Base-by-base conservation (phyloP, 35 echinoderm and acorn worm species). In the Heliocidaris tuberculata region DNA sequence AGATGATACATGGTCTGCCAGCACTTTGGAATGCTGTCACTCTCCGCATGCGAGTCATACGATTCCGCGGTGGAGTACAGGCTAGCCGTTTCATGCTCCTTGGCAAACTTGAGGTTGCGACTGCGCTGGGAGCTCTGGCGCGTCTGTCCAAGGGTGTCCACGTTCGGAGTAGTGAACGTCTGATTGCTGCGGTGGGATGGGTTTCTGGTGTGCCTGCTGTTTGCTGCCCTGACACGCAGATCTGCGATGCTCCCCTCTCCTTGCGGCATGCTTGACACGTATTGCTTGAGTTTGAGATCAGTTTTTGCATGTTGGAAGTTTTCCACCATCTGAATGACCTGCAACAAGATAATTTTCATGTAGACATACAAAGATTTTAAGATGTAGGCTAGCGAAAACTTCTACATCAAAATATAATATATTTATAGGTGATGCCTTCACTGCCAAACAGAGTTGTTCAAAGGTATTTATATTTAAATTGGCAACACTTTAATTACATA, bases 1-100 rank as follows among this genome's bases (percentile, higher is more conserved):
- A 99, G 88, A 93, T 99, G 98, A 91, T 97, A 99, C 98, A 99
- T 99, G 49, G 98, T 99, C 95, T 99, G 98, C 98, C 98, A 99
- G 88, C 98, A 99, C 49, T 96, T 88, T 65, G 98, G 97, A 11
- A 97, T 93, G 30, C 56, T 95, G 49, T 99, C 98, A 48, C 97
- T 97, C 10, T 96, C 96, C 13, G 90, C 94, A 10, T 89, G 86
- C 7, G 96, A 96, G 60, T 94, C 88, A 16, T 86, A 92, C 16
- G 86, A 93, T 27, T 85, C 78, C 0, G 91, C 91, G 0, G 29
- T 30, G 4, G 91, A 93, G 91, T 93, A 93, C 19, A 93, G n/a
- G 32, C 91, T 93, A 7, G 31, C 50, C 7, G 50, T 93, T 16
- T 93, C 91, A 11, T 93, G 91, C 91, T 93, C 91, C 91, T 93